phyloP scores from a whole-genome alignment of 1,140 invertebrate genomes.

The Armadillidium nasatum region DNA sequence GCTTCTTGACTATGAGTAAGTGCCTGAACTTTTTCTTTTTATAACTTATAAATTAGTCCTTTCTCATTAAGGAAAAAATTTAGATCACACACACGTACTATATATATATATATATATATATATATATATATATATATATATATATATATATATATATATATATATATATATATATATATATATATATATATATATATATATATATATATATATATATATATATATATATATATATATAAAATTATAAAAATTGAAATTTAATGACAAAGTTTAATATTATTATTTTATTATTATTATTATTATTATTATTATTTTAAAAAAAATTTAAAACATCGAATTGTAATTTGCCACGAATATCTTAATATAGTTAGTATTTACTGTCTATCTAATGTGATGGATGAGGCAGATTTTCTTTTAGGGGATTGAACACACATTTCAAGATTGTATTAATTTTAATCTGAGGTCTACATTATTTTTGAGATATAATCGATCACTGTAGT shows the following conservation, averaged over 20 bases:
- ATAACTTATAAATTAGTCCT: background rate
- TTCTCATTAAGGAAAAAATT: background rate
- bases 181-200: constrained; percentile 18
- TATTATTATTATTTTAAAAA: too few species aligned
- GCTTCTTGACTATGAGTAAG: constrained; percentile 79
- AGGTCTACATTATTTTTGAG: background rate
- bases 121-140: background rate
- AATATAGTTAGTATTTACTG: too few species aligned
- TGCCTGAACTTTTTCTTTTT: background rate
- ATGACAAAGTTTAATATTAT: too few species aligned
- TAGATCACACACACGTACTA: background rate
- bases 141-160: constrained; percentile 21
- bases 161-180: constrained; percentile 23
- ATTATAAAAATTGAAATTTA: constrained; percentile 4
- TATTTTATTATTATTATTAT: too few species aligned
- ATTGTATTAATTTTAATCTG: background rate
- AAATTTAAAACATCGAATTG: background rate
- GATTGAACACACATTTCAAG: background rate
- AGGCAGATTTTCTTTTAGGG: too few species aligned
- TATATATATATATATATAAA: constrained; percentile 22
- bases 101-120: background rate
- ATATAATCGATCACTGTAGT: too few species aligned
- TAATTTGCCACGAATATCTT: too few species aligned
- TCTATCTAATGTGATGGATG: too few species aligned
- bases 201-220: constrained; percentile 23